Evolutionary conservation across 2,888 invertebrate species (phyloP).

Genomic region (Muscina levida): DNA sequence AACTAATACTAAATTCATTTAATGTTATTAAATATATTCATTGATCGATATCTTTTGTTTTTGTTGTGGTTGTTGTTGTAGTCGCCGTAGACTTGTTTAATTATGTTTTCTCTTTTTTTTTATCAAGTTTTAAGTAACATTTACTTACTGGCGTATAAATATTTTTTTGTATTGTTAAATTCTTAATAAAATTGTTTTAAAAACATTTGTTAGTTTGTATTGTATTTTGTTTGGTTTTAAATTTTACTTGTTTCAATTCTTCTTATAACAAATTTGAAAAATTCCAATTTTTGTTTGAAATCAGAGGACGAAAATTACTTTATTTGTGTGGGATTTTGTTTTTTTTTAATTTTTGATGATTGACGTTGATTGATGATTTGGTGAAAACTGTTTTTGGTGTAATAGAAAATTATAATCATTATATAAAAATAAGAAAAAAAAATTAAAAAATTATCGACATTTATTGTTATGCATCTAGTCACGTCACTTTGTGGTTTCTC

Average conservation of each 20-base stretch:
- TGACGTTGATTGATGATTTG: slow-evolving; percentile 36
- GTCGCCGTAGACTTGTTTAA: slow-evolving; percentile 15
- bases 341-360: not conserved
- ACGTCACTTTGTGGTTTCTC: too few species aligned
- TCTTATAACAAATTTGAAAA: not conserved
- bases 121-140: too few species aligned
- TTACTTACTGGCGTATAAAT: not conserved
- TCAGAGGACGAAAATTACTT: not conserved
- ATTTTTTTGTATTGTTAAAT: slow-evolving; percentile 36
- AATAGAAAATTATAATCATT: too few species aligned
- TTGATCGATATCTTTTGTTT: slow-evolving; percentile 44
- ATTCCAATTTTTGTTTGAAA: slow-evolving; percentile 33
- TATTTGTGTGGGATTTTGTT: too few species aligned
- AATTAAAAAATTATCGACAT: too few species aligned
- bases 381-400: not conserved
- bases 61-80: not conserved
- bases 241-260: slow-evolving; percentile 9
- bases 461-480: too few species aligned
- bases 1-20: slow-evolving; percentile 56
- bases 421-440: too few species aligned
- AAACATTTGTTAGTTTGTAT: slow-evolving; percentile 45
- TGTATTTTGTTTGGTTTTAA: slow-evolving; percentile 18
- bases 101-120: slow-evolving; percentile 15
- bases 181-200: slow-evolving; percentile 58
- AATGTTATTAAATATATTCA: slow-evolving; percentile 50